Base-by-base conservation (phyloP, 2,797 vertebrate species). In the Labeo calbasu region DNA sequence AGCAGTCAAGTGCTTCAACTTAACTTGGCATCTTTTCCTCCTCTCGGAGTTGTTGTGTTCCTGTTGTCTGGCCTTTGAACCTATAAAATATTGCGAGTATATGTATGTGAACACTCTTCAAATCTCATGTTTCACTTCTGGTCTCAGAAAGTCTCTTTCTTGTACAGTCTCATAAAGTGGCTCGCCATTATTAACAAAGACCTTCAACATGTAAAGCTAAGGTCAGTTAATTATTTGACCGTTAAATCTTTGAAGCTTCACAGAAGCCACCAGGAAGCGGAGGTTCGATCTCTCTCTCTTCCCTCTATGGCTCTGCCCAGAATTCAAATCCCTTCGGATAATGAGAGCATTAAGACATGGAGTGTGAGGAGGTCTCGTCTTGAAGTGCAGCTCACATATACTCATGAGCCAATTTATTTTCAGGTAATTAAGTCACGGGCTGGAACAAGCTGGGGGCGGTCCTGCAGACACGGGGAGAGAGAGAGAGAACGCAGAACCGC, bases 331-430 rank as follows among this genome's bases (percentile, higher is more conserved):
- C 79, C 66, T 40, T 72, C 36, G 81, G 87, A 90, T 92, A 93
- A 93, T 92, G 85, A 92, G 88, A 81, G 86, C 87, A 92, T 89
- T 93, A 91, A 89, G 84, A 86, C 89, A 87, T 87, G 69, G 73
- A 86, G 88, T 86, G 85, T 85, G 83, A 89, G 85, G 87, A 87
- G 86, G 87, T 89, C 88, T 89, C 88, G 90, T 91, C 90, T 93
- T 93, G 87, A 93, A 89, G 89, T 83, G 84, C 85, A 85, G 77
- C 86, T 90, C 84, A 82, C 87, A 87, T 91, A 89, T 90, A 78
- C 86, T 85, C 85, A 83, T 79, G 79, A 91, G 89, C 84, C 81
- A 84, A 91, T 93, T 93, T 87, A 88, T 91, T 93, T 88, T 69
- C 75, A 88, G 82, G 88, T 92, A 91, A 93, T 94, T 91, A 93